Evolutionary conservation across 2,888 invertebrate genomes (phyloP).

Genomic region (Strigamia transsilvanica): DNA sequence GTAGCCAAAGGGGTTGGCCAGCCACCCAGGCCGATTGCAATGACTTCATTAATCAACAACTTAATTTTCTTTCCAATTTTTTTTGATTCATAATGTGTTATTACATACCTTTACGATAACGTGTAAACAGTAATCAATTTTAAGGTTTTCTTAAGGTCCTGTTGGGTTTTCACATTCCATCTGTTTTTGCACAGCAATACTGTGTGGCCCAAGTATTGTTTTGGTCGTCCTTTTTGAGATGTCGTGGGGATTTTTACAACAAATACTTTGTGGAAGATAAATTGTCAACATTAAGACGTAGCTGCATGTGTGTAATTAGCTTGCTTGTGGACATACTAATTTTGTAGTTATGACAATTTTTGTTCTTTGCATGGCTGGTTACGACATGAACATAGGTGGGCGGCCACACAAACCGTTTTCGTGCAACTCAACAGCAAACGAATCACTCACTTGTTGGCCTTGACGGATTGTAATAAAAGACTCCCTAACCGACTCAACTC

Average conservation of each 20-base stretch:
- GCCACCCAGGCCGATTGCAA: constrained; percentile 14
- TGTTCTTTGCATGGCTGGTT: background rate
- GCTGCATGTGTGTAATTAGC: background rate
- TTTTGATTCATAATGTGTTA: background rate
- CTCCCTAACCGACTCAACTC: constrained; percentile 35
- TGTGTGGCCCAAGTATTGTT: no score
- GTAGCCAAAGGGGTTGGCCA: constrained; percentile 11
- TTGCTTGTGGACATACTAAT: no score
- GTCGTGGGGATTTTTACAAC: no score
- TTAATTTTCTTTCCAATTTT: constrained; percentile 2
- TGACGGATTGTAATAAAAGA: constrained; percentile 43
- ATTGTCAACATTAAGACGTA: background rate
- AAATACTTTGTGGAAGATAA: no score
- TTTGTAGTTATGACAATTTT: no score
- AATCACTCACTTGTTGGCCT: constrained; percentile 38
- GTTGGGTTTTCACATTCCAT: no score
- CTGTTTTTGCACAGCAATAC: no score
- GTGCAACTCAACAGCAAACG: constrained; percentile 41
- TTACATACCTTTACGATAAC: background rate
- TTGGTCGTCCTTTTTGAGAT: no score
- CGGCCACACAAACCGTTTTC: constrained; percentile 41
- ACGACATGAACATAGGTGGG: background rate
- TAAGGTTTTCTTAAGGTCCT: background rate
- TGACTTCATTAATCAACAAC: constrained; percentile 8
- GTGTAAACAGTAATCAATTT: constrained; percentile 1